phyloP scores from a whole-genome alignment of 92 coral and sea anemone genomes.

The Heliopora coerulea region DNA sequence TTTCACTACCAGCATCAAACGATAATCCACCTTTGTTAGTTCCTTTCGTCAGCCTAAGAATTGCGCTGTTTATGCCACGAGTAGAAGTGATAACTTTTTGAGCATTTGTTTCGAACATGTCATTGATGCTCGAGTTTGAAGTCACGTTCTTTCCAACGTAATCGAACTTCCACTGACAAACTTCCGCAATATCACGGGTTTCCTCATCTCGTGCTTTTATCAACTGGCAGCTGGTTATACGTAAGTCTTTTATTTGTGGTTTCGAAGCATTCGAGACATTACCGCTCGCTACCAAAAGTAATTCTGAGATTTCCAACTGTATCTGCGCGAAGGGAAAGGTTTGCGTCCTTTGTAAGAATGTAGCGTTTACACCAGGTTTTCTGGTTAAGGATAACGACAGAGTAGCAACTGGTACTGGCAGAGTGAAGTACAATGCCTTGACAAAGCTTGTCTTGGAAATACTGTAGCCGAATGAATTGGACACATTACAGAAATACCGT shows the following conservation, averaged over 20 bases:
- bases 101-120: constrained; percentile 46
- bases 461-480: constrained; percentile 60
- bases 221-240: constrained; percentile 32
- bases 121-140: constrained; percentile 32
- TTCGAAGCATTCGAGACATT: background rate
- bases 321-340: background rate
- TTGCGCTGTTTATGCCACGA: constrained; percentile 29
- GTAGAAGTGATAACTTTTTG: constrained; percentile 53
- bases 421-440: constrained; percentile 48
- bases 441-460: constrained; percentile 53
- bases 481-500: constrained; percentile 59
- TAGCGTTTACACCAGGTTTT: background rate
- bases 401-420: constrained; percentile 55
- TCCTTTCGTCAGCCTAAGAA: constrained; percentile 36
- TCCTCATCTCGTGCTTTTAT: constrained; percentile 33
- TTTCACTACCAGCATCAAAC: background rate
- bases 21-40: constrained; percentile 17
- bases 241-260: background rate
- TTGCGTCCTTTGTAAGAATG: background rate
- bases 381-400: constrained; percentile 21
- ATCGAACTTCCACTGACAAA: constrained; percentile 51
- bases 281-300: background rate
- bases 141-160: constrained; percentile 55
- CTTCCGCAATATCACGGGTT: constrained; percentile 24
- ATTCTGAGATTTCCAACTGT: background rate